A percentile compares a stretch with the other conserved stretches of the same genome.
Conservation (phyloP, 1,140 invertebrate species). For the Chironomus tepperi region DNA sequence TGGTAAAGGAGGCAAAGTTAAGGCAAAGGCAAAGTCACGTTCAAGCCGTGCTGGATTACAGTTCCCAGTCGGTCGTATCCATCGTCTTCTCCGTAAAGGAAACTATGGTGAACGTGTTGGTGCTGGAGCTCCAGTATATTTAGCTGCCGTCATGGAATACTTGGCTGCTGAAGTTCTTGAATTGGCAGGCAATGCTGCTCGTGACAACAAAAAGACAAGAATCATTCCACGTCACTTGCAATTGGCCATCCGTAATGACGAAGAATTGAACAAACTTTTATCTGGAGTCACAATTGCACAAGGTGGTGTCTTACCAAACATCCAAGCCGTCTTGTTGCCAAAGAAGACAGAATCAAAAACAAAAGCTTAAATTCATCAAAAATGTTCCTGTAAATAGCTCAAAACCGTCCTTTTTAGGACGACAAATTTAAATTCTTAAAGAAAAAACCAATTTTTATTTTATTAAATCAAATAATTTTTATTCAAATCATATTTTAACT, state of each 20-base stretch:
- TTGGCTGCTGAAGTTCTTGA: constrained; percentile 65
- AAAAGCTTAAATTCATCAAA: constrained; percentile 31
- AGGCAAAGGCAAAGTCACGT: constrained; percentile 52
- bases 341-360: constrained; percentile 44
- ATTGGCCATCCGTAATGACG: constrained; percentile 76
- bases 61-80: constrained; percentile 62
- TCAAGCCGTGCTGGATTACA: constrained; percentile 57
- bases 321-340: constrained; percentile 56
- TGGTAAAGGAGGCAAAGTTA: constrained; percentile 50
- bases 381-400: not conserved
- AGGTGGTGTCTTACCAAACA: constrained; percentile 73
- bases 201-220: constrained; percentile 52
- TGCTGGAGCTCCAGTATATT: constrained; percentile 58
- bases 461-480: not conserved
- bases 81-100: constrained; percentile 58
- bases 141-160: constrained; percentile 56
- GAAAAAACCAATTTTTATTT: not conserved
- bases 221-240: constrained; percentile 77
- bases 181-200: constrained; percentile 68
- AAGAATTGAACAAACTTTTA: constrained; percentile 71
- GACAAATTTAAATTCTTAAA: constrained; percentile 27
- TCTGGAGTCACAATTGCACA: constrained; percentile 74
- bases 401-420: constrained; percentile 31
- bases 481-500: no score
- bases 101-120: constrained; percentile 63